Evolutionary conservation across 2,888 invertebrate species (phyloP).

Genomic region (Pyrocoelia pectoralis): DNA sequence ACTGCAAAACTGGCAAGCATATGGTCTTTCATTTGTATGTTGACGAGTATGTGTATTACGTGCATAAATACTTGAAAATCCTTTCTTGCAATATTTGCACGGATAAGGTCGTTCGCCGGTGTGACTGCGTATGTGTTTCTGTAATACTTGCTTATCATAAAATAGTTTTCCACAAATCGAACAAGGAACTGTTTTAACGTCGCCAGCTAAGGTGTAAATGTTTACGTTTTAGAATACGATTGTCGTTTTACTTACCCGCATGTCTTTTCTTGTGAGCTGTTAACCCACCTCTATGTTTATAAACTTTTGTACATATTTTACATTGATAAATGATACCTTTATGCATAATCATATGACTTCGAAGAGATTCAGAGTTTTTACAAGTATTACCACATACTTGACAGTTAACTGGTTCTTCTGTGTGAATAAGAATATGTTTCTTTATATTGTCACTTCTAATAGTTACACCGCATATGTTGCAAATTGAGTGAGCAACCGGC

Average conservation of each 20-base stretch:
- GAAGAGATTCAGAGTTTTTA: conserved; percentile 46
- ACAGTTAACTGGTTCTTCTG: conserved; percentile 47
- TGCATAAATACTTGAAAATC: conserved; percentile 27
- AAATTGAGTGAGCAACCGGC: conserved; percentile 30
- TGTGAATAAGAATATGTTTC: conserved; percentile 49
- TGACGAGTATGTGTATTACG: conserved; percentile 28
- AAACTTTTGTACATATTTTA: conserved; percentile 50
- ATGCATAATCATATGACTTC: conserved; percentile 49
- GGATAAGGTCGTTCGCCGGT: conserved; percentile 30
- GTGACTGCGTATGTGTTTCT: conserved; percentile 29
- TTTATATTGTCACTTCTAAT: conserved; percentile 48
- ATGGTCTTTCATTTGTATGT: conserved; percentile 34
- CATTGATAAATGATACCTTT: conserved; percentile 46
- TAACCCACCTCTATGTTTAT: conserved; percentile 43
- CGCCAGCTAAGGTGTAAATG: neutral
- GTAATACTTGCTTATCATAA: conserved; percentile 13
- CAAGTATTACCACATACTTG: conserved; percentile 30
- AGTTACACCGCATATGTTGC: conserved; percentile 51
- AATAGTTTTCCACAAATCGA: conserved; percentile 23
- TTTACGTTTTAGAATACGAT: neutral
- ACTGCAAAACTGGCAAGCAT: conserved; percentile 24
- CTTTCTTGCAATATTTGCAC: conserved; percentile 28
- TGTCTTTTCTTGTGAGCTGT: conserved; percentile 21
- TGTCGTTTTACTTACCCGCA: conserved; percentile 20
- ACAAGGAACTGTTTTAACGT: conserved; percentile 19